Conservation (phyloP, 1,140 invertebrate genomes). For the Drosophila neocordata region DNA sequence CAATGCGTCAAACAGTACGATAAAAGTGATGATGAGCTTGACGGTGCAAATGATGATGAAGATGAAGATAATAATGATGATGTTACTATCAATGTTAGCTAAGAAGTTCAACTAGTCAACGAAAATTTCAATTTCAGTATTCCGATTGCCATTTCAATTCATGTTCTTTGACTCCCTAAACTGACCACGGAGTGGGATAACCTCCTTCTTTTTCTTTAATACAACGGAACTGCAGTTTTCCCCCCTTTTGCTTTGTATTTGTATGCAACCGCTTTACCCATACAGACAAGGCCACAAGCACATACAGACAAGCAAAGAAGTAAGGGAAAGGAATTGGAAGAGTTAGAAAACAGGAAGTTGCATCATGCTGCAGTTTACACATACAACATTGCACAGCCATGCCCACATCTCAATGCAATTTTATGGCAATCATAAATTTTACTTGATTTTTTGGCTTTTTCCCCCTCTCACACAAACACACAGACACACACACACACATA, state of each 20-base stretch:
- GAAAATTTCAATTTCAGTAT: conserved; percentile 42
- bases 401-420: conserved; percentile 65
- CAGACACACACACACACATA: not conserved
- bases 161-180: not conserved
- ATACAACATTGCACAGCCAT: not conserved
- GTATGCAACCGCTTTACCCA: conserved; percentile 12
- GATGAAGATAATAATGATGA: conserved; percentile 18
- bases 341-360: not conserved
- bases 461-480: not conserved
- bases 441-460: conserved; percentile 61
- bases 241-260: not conserved
- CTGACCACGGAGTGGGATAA: conserved; percentile 21
- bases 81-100: conserved; percentile 30
- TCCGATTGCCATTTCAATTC: conserved; percentile 47
- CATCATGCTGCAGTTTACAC: conserved; percentile 20
- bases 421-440: conserved; percentile 79
- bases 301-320: conserved; percentile 36
- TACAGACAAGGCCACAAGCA: not conserved
- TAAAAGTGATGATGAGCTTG: conserved; percentile 45
- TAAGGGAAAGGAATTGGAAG: conserved; percentile 36
- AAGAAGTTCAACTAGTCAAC: conserved; percentile 41
- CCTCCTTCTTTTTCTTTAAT: conserved; percentile 53
- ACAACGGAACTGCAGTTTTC: conserved; percentile 59
- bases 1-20: conserved; percentile 58
- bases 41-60: conserved; percentile 1